These are phyloP conservation scores for Xenopus tropicalis DNA, from an alignment of 2,113 vertebrate species.

Conservation along the genomic window UCB_Xtro_10.0 CM004448.2:58828001-58828500, in stretches of 20 bases:
- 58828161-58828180: conserved; percentile 8
- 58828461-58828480: no score
- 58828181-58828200: not conserved
- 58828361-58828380: conserved; percentile 85
- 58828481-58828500: no score
- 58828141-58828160: not conserved
- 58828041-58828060: no score
- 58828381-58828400: not conserved
- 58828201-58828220: conserved; percentile 51
- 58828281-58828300: conserved; percentile 97
- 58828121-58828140: not conserved
- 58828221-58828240: conserved; percentile 82
- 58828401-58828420: no score
- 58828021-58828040: no score
- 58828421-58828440: no score
- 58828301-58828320: conserved; percentile 91
- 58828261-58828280: conserved; percentile 91
- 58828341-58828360: conserved; percentile 80
- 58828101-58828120: no score
- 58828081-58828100: no score
- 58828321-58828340: conserved; percentile 66
- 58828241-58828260: conserved; percentile 86
- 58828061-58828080: no score
- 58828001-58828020: no score
- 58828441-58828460: no score